phyloP scores from a whole-genome alignment of 2,888 invertebrate species.

The Camptogramma bilineatum region DNA sequence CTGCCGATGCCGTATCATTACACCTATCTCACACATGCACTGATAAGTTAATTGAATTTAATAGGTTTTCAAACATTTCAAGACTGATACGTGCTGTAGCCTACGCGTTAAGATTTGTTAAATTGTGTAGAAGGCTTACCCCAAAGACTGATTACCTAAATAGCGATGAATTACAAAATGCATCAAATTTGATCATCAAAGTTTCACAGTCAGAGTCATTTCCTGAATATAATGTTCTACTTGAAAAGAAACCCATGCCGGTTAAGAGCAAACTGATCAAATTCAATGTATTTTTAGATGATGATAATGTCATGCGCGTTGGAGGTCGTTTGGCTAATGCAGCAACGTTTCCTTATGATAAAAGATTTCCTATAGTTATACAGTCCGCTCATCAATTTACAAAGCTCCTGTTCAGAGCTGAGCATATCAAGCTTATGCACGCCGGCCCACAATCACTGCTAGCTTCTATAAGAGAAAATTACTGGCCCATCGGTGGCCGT shows the following conservation, averaged over 20 bases:
- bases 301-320: conserved; percentile 13
- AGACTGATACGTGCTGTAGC: conserved; percentile 25
- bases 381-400: conserved; percentile 35
- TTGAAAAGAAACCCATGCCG: not conserved
- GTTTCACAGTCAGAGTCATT: conserved; percentile 12
- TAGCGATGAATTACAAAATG: conserved; percentile 19
- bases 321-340: conserved; percentile 17
- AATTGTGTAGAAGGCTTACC: conserved; percentile 5
- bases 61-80: conserved; percentile 17
- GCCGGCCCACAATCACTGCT: conserved; percentile 34
- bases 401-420: conserved; percentile 28
- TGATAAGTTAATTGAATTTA: not conserved
- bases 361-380: conserved; percentile 32
- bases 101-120: conserved; percentile 20
- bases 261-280: conserved; percentile 5
- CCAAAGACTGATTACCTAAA: conserved; percentile 11
- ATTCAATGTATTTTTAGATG: conserved; percentile 14
- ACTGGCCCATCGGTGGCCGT: conserved; percentile 33
- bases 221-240: conserved; percentile 7
- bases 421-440: conserved; percentile 26
- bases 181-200: conserved; percentile 15
- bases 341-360: conserved; percentile 21
- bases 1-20: not conserved
- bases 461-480: conserved; percentile 27
- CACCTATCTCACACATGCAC: conserved; percentile 1